Percentiles rank a stretch among this genome's conserved stretches.
These are phyloP conservation scores for Antechinus stuartii DNA, from an alignment of 2,113 vertebrate species.

Conservation along the genomic window DNA sequence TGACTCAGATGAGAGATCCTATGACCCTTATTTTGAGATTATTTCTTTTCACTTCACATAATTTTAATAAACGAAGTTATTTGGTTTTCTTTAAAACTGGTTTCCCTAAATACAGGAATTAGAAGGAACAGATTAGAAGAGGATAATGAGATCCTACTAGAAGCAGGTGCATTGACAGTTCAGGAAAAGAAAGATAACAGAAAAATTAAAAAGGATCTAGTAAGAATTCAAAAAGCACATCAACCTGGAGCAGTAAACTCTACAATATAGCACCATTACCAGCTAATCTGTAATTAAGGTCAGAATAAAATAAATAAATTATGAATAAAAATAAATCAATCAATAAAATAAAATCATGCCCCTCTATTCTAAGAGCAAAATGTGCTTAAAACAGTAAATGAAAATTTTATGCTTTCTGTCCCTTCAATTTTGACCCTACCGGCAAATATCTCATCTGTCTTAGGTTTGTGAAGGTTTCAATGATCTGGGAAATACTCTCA, in stretches of 20 bases:
- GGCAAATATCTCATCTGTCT: neutral
- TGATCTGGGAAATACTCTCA: constrained; percentile 47
- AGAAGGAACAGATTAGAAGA: neutral
- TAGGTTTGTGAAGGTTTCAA: neutral
- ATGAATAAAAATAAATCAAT: too few relatives aligned
- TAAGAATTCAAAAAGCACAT: neutral
- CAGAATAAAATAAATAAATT: neutral
- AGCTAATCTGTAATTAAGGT: neutral
- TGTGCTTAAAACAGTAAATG: neutral
- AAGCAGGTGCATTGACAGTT: neutral
- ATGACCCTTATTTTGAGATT: constrained; percentile 1
- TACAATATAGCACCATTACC: neutral
- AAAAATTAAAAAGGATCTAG: constrained; percentile 35
- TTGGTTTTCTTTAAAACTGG: neutral
- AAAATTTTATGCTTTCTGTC: neutral
- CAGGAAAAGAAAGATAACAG: constrained; percentile 19
- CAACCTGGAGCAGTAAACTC: neutral
- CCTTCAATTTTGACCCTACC: neutral
- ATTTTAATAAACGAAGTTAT: neutral
- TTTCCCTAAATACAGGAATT: constrained; percentile 14
- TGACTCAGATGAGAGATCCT: constrained; percentile 10
- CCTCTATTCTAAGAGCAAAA: neutral
- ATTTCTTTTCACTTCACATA: constrained; percentile 24
- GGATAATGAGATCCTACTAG: neutral
- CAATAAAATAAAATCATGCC: neutral